Base-by-base conservation (phyloP, 2,888 invertebrate genomes). In the Eupithecia insigniata region DNA sequence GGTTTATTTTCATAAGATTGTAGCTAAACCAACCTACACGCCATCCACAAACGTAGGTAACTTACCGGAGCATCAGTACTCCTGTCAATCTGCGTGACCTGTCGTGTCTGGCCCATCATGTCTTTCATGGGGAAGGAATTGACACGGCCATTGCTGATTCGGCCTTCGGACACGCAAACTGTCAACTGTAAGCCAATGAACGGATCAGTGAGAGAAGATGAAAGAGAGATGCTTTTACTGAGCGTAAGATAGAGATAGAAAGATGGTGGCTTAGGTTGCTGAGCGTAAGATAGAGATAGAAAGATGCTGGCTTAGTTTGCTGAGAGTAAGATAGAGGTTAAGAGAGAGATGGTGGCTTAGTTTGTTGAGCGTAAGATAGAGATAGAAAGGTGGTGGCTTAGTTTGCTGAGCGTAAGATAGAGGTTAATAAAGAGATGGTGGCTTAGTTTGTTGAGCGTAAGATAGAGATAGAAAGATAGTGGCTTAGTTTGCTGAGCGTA, bases 71-170 rank as follows among this genome's bases (percentile, higher is more conserved):
- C 96, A 88, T 98, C 98, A 78, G 96, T 95, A 85, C 95, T 96
- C 77, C 96, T 93, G 86, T 97, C 97, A 77, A 96, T 94, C 82
- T 95, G 95, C 80, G 96, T 96, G 79, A 95, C 95, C 73, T 95
- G 95, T 1, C 95, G 87, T 77, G 93, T 91, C 62, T 95, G 95
- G 18, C 96, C 95, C 85, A 96, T 95, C 91, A 97, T 95, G 85
- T 98, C 97, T 85, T 97, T 97, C 97, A 98, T 97, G 36, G 97
- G 97, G 94, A 98, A 97, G 8, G 97, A 95, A 83, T 97, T 97
- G 39, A 97, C 96, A 74, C 97, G 95, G 69, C 96, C 96, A 76
- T 95, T 95, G 81, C 95, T 96, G 73, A 96, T 96, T 67, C 96
- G 95, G 75, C 95, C 96, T 83, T 98, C 98, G 18, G 97, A 96